Evolutionary conservation across 2,797 vertebrate species (phyloP), one percentile per base, ranked within the genome.

Genomic region (Sus cebifrons): DNA sequence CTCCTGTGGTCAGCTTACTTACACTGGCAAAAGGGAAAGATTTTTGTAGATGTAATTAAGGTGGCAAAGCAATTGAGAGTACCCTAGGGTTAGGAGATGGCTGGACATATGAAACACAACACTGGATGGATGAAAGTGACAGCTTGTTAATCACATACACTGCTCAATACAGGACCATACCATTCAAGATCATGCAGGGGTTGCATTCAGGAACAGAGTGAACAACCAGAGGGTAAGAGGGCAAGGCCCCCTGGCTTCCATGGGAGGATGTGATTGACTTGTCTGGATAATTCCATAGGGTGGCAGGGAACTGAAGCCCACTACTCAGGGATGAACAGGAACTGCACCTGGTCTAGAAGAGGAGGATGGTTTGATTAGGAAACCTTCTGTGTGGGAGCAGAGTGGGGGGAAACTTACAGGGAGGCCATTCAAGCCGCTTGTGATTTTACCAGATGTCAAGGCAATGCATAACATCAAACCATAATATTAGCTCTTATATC

Each of bases 81-180:
- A 36, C 18, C 32, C 4, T 64, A 25, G 4, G 6, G 1, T 52
- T 49, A 40, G 4, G 36, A 16, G 23, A 29, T 79, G 16, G 17
- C 29, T 12, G 10, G 68, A 44, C 21, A n/a, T 13, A 16, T 0
- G 0, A 78, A 16, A 65, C 12, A 32, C 16, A 32, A 17, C 5
- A 27, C 44, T 86, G 15, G 5, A 29, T 36, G 67, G 73, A 74
- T 68, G 40, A 56, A 89, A 78, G 49, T 27, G 29, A 56, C 7
- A 54, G 3, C 58, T 89, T 27, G 77, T 84, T 78, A 29, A 29
- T 12, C 44, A 44, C 10, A 27, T 13, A 12, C 27, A 60, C 17
- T 32, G 44, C 5, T 68, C 16, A 44, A 14, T 2, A 29, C 2
- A 56, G 20, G 11, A 70, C 23, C 32, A 18, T 1, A 0, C 32